These are phyloP conservation scores for Xenopus petersii DNA, from an alignment of 2,797 vertebrate species.

Conservation along the genomic window DNA sequence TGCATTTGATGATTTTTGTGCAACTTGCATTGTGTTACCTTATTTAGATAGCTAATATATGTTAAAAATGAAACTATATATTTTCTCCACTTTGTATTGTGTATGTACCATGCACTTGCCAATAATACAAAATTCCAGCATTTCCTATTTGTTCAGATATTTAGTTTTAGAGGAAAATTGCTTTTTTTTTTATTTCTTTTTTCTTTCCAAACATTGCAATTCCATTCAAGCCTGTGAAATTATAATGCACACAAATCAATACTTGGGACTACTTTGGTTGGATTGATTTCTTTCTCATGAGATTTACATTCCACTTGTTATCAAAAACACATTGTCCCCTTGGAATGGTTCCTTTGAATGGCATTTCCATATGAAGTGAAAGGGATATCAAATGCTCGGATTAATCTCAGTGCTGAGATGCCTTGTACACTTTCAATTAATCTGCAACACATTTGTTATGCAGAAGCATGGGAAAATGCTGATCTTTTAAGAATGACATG, in stretches of 20 bases:
- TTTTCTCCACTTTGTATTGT: background rate
- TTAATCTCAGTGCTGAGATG: conserved; percentile 63
- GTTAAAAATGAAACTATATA: no score
- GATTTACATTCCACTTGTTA: conserved; percentile 67
- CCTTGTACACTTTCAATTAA: conserved; percentile 60
- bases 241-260: conserved; percentile 63
- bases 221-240: conserved; percentile 60
- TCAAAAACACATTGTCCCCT: conserved; percentile 64
- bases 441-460: conserved; percentile 60
- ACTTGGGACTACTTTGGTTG: conserved; percentile 59
- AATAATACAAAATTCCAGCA: conserved; percentile 5
- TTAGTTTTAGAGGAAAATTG: conserved; percentile 46
- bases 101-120: conserved; percentile 2
- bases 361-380: conserved; percentile 70
- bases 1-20: no score
- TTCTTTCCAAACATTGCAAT: conserved; percentile 53
- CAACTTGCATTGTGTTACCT: no score
- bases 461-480: conserved; percentile 65
- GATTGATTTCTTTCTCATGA: conserved; percentile 69
- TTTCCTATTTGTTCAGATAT: conserved; percentile 29
- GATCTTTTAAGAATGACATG: conserved; percentile 60
- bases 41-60: no score
- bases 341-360: conserved; percentile 67
- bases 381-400: conserved; percentile 67
- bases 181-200: conserved; percentile 52